Percentiles rank a stretch among this genome's conserved stretches.
Conservation (phyloP, 2,113 vertebrate genomes). For the Ceyx margarethae region DNA sequence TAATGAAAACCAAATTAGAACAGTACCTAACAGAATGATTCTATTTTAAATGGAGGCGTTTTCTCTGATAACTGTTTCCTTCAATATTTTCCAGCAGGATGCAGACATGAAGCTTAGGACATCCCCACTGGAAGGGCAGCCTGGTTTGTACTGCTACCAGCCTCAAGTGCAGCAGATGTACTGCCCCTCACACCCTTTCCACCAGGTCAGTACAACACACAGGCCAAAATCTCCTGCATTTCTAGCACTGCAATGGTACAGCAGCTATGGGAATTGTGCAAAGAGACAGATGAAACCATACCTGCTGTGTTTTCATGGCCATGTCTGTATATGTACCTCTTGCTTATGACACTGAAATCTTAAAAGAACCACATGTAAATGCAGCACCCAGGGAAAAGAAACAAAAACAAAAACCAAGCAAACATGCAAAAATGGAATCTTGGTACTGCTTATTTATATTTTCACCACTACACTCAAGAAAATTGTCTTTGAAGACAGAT, state of each 20-base stretch:
- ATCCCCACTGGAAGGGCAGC: constrained; percentile 66
- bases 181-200: constrained; percentile 77
- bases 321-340: background rate
- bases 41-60: background rate
- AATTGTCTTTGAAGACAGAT: background rate
- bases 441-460: background rate
- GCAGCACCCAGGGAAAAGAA: background rate
- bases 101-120: constrained; percentile 76
- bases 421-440: background rate
- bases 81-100: constrained; percentile 58
- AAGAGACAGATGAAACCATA: background rate
- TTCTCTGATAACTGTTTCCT: background rate
- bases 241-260: background rate
- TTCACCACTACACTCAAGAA: background rate
- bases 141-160: constrained; percentile 78
- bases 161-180: constrained; percentile 78
- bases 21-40: background rate
- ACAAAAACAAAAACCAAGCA: too few relatives aligned
- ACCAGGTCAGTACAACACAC: constrained; percentile 67
- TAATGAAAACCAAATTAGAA: accelerated
- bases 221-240: background rate
- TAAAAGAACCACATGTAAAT: background rate
- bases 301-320: background rate
- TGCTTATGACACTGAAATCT: background rate
- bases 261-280: background rate